phyloP scores from a whole-genome alignment of 2,888 invertebrate genomes.

The Byasa hedistus region DNA sequence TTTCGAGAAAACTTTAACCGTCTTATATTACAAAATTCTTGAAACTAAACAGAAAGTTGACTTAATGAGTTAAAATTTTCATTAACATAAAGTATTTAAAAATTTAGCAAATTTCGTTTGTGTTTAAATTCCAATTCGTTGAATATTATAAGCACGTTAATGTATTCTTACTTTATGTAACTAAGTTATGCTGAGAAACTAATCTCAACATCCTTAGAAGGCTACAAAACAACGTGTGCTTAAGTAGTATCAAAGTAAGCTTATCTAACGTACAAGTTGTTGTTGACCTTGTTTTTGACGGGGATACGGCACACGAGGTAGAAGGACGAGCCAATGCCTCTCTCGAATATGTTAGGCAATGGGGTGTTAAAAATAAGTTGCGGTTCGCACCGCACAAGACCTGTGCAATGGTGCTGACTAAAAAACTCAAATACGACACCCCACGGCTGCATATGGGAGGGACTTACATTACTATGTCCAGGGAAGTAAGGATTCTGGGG shows the following conservation, averaged over 20 bases:
- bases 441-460: too few relatives aligned
- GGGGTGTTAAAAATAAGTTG: too few relatives aligned
- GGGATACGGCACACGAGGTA: too few relatives aligned
- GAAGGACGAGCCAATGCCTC: too few relatives aligned
- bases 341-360: too few relatives aligned
- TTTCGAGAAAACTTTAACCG: background rate
- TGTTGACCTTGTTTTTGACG: too few relatives aligned
- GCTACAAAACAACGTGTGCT: background rate
- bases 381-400: too few relatives aligned
- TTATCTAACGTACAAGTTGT: slow-evolving; percentile 1
- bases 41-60: background rate
- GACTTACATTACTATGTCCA: too few relatives aligned
- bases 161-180: background rate
- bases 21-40: background rate
- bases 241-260: background rate
- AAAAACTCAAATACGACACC: too few relatives aligned
- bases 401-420: too few relatives aligned
- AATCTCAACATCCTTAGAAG: background rate
- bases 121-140: background rate
- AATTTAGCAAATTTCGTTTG: background rate
- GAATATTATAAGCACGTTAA: background rate
- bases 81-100: background rate
- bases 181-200: background rate
- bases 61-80: background rate
- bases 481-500: too few relatives aligned